A percentile compares a stretch with the other conserved stretches of the same genome.
Evolutionary conservation across 2,888 invertebrate species (phyloP).

Genomic region (Micropterix aruncella): DNA sequence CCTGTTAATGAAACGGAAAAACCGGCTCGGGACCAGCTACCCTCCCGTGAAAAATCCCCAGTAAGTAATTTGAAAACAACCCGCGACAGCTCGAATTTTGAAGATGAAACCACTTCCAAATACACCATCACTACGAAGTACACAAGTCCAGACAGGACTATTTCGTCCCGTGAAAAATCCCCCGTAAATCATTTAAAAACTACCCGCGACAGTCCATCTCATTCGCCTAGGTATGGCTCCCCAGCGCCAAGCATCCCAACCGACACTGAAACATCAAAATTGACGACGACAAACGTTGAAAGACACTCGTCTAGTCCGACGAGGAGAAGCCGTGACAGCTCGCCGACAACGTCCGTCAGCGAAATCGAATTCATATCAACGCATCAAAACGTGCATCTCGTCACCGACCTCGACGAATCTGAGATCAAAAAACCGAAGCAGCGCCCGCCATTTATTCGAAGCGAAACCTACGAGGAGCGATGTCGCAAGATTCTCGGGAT

Average conservation of each 20-base stretch:
- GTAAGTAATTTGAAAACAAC: no score
- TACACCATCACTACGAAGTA: no score
- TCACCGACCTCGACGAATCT: slow-evolving; percentile 27
- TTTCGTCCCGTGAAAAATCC: no score
- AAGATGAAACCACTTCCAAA: no score
- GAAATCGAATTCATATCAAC: slow-evolving; percentile 28
- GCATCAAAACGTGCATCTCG: slow-evolving; percentile 12
- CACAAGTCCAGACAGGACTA: no score
- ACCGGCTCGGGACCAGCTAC: no score
- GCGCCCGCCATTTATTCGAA: slow-evolving; percentile 44
- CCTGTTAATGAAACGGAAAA: no score
- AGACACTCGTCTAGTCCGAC: slow-evolving; percentile 6
- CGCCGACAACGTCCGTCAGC: slow-evolving; percentile 40
- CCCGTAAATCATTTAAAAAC: no score
- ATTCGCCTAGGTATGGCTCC: no score
- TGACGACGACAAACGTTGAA: slow-evolving; percentile 6
- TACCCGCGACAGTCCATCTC: no score
- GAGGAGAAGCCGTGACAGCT: slow-evolving; percentile 22
- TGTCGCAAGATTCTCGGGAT: slow-evolving; percentile 58
- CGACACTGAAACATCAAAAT: slow-evolving; percentile 1
- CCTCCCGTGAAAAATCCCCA: no score
- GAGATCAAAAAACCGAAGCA: slow-evolving; percentile 22
- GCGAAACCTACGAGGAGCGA: slow-evolving; percentile 60
- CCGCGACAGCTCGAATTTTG: no score
- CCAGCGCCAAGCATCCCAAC: background rate